Conservation (phyloP, 2,797 vertebrate species). For the Lagorchestes hirsutus region DNA sequence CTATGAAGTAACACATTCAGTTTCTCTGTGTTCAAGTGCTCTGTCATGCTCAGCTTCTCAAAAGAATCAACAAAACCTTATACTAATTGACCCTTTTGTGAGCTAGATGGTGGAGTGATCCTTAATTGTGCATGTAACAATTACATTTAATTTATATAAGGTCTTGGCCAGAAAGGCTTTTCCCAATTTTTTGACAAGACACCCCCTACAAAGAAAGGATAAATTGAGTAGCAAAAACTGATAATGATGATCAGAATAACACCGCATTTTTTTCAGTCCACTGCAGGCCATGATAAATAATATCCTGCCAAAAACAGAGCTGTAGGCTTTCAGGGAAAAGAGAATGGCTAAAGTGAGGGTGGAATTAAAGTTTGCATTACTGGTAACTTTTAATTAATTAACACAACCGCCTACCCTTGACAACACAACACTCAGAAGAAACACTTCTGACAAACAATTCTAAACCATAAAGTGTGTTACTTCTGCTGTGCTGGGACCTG, state of each 20-base stretch:
- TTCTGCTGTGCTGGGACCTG: slow-evolving; percentile 57
- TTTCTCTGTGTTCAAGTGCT: slow-evolving; percentile 50
- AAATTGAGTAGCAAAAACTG: slow-evolving; percentile 51
- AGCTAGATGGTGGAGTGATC: slow-evolving; percentile 48
- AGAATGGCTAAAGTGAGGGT: slow-evolving; percentile 51
- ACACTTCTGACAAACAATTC: slow-evolving; percentile 33
- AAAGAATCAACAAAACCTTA: slow-evolving; percentile 35
- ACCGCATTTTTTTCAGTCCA: slow-evolving; percentile 26
- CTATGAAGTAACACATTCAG: slow-evolving; percentile 17
- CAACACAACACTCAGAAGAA: slow-evolving; percentile 50
- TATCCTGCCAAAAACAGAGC: slow-evolving; percentile 32
- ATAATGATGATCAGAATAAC: slow-evolving; percentile 68
- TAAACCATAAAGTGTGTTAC: slow-evolving; percentile 49
- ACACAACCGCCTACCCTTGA: slow-evolving; percentile 39
- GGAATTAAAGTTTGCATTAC: slow-evolving; percentile 68
- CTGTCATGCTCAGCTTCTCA: slow-evolving; percentile 11
- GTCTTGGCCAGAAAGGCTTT: slow-evolving; percentile 52
- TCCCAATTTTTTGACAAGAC: slow-evolving; percentile 53
- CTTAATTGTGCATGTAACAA: slow-evolving; percentile 59
- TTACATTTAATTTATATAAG: slow-evolving; percentile 35
- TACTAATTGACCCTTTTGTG: slow-evolving; percentile 30
- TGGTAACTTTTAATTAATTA: slow-evolving; percentile 75
- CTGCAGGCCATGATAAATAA: slow-evolving; percentile 69
- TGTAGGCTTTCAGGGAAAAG: slow-evolving; percentile 65
- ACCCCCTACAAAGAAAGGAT: slow-evolving; percentile 52